Evolutionary conservation across 23 tunicate genomes (phyloP).

Genomic region (Halocynthia aurantium): DNA sequence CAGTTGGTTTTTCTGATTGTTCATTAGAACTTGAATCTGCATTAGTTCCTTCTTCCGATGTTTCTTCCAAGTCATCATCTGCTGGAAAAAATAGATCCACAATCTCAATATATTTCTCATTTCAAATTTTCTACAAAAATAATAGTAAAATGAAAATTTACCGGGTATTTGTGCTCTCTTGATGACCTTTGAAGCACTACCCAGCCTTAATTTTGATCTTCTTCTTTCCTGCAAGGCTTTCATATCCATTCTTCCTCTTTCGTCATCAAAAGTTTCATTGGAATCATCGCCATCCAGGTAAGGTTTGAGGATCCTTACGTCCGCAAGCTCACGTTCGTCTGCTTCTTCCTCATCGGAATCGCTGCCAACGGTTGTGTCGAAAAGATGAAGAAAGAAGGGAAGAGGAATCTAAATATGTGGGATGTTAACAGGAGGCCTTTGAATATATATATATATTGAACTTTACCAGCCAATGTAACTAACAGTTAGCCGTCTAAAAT

Average conservation of each 20-base stretch:
- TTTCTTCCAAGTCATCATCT: neutral
- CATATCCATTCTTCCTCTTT: conserved; percentile 8
- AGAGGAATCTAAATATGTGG: conserved; percentile 56
- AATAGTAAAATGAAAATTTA: neutral
- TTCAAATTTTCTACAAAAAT: too few species aligned
- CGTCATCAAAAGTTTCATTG: conserved; percentile 23
- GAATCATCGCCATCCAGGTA: conserved; percentile 28
- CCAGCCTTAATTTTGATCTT: conserved; percentile 62
- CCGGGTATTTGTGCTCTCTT: conserved; percentile 7
- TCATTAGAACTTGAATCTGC: neutral
- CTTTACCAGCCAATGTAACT: neutral
- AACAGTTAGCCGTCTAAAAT: neutral
- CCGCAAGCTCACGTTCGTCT: conserved; percentile 33
- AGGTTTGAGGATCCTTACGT: conserved; percentile 59
- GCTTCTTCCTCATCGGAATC: conserved; percentile 35
- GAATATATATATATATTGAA: neutral
- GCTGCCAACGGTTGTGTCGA: conserved; percentile 68
- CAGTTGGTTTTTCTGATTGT: neutral
- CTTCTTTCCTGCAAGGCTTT: conserved; percentile 25
- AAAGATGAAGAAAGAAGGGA: conserved; percentile 79
- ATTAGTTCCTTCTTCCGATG: neutral
- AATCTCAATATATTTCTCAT: too few species aligned
- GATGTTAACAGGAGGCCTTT: neutral
- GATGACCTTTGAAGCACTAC: conserved; percentile 54
- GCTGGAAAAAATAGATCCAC: neutral